These are phyloP conservation scores for Yponomeuta plumbellus DNA, from an alignment of 2,888 invertebrate species.

Conservation along the genomic window DNA sequence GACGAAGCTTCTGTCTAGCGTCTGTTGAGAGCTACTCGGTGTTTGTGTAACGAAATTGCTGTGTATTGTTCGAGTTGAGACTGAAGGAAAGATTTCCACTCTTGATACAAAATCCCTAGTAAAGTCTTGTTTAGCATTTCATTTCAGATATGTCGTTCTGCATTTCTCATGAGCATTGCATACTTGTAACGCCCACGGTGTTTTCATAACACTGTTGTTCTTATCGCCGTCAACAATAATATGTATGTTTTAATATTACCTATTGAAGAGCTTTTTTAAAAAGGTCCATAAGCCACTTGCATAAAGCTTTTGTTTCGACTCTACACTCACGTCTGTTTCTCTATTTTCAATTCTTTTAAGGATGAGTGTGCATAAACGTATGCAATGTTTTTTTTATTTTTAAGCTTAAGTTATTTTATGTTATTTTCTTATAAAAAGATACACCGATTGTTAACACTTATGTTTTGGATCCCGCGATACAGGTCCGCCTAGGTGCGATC, in stretches of 20 bases:
- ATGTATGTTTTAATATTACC: no score
- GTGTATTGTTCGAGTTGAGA: conserved; percentile 32
- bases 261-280: not conserved
- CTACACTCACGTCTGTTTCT: no score
- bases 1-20: not conserved
- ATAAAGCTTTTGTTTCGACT: no score
- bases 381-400: no score
- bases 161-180: not conserved
- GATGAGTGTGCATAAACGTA: no score
- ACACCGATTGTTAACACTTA: no score
- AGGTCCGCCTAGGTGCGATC: no score
- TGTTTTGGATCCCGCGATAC: no score
- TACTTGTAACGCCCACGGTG: not conserved
- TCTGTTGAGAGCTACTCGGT: conserved; percentile 51
- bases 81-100: not conserved
- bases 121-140: not conserved
- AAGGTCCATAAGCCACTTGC: not conserved
- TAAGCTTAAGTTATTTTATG: no score
- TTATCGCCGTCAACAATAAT: not conserved
- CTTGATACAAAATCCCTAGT: not conserved
- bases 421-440: no score
- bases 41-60: conserved; percentile 72
- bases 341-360: no score
- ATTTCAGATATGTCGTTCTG: not conserved
- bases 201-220: not conserved